phyloP scores from a whole-genome alignment of 1,140 invertebrate genomes.

The Diabrotica virgifera region DNA sequence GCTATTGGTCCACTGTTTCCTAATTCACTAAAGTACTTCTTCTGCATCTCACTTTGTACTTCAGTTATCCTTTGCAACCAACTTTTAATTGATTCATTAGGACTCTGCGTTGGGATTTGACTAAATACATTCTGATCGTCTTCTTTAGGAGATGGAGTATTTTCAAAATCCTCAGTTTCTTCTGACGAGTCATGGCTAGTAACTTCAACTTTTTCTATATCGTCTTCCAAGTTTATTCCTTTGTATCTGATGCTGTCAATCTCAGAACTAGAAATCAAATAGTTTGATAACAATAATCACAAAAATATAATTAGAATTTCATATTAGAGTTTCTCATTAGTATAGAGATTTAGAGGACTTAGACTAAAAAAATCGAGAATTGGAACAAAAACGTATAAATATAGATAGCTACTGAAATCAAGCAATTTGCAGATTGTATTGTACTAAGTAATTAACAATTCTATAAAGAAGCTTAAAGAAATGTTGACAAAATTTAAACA shows the following conservation, averaged over 20 bases:
- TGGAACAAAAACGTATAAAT: too few relatives aligned
- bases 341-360: too few relatives aligned
- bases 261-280: constrained; percentile 5
- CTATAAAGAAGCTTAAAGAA: too few relatives aligned
- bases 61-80: constrained; percentile 71
- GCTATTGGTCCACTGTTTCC: constrained; percentile 33
- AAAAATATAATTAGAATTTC: background rate
- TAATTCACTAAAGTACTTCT: constrained; percentile 30
- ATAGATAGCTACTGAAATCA: too few relatives aligned
- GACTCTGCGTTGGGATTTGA: constrained; percentile 36
- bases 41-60: constrained; percentile 41
- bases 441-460: too few relatives aligned
- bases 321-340: background rate
- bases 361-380: too few relatives aligned
- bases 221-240: constrained; percentile 40
- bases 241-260: constrained; percentile 23
- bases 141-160: constrained; percentile 8
- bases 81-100: constrained; percentile 64
- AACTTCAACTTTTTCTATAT: constrained; percentile 42
- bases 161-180: constrained; percentile 25
- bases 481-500: too few relatives aligned
- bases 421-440: too few relatives aligned
- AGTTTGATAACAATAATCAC: background rate
- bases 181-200: constrained; percentile 37
- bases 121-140: constrained; percentile 21